Evolutionary conservation across 2,113 vertebrate species (phyloP).

Genomic region (Oxyura jamaicensis): DNA sequence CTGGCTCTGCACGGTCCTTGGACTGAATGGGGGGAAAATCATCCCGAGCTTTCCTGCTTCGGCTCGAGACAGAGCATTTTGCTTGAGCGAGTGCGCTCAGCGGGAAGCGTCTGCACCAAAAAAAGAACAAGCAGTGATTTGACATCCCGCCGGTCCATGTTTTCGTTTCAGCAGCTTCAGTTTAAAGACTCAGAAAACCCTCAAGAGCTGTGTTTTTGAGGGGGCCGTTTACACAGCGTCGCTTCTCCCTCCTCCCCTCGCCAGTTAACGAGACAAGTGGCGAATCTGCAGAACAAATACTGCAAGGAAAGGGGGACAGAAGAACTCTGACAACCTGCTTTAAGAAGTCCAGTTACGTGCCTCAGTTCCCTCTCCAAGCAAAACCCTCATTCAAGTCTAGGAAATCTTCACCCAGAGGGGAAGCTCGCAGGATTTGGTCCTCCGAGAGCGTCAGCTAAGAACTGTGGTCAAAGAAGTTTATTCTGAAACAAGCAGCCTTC

Average conservation of each 20-base stretch:
- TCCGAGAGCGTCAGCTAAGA: background rate
- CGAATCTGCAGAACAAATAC: background rate
- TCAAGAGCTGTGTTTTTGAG: background rate
- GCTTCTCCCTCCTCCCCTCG: background rate
- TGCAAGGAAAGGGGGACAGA: background rate
- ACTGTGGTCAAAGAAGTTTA: background rate
- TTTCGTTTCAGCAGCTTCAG: background rate
- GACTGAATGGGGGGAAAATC: rapidly evolving
- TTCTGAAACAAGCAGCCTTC: background rate
- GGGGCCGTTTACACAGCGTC: background rate
- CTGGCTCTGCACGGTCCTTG: background rate
- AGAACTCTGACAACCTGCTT: background rate
- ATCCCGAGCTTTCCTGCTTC: background rate
- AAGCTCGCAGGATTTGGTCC: background rate
- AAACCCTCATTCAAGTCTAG: background rate
- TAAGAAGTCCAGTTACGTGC: background rate
- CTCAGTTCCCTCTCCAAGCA: background rate
- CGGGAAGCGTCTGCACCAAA: background rate
- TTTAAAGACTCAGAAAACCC: background rate
- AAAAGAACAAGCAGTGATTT: background rate
- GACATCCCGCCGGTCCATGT: background rate
- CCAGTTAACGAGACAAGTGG: rapidly evolving
- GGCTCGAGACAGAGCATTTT: background rate
- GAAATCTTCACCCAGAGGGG: background rate
- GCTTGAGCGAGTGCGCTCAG: background rate